Conservation (phyloP, 2,797 vertebrate species). For the Enteromius radiatus region DNA sequence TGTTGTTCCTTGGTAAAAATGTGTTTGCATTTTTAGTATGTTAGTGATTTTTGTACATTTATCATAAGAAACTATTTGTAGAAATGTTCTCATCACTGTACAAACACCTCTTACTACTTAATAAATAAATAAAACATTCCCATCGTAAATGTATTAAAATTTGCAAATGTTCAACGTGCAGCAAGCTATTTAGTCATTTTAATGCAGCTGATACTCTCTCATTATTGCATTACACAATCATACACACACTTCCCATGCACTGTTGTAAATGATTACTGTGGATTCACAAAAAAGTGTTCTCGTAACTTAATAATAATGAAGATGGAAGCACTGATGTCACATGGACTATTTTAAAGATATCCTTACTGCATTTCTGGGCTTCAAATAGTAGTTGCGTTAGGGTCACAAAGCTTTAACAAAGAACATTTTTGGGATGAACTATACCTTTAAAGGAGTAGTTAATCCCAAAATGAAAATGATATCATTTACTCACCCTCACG, state of each 20-base stretch:
- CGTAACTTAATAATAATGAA: no score
- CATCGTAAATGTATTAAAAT: neutral
- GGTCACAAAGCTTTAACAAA: no score
- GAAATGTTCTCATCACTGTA: neutral
- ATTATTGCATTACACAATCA: neutral
- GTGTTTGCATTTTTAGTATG: constrained; percentile 1
- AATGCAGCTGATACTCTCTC: neutral
- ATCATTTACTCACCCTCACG: no score
- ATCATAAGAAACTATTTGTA: neutral
- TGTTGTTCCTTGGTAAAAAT: neutral
- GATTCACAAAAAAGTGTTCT: no score
- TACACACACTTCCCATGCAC: neutral
- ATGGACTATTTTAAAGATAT: no score
- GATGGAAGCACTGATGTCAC: no score
- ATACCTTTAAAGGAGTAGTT: no score
- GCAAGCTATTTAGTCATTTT: no score
- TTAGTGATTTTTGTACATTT: neutral
- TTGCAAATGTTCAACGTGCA: neutral
- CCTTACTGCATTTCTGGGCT: no score
- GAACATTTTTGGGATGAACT: no score
- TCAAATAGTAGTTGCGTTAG: no score
- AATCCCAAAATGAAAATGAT: no score
- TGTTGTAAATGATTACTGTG: neutral
- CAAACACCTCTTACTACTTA: neutral
- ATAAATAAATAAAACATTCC: neutral